Conservation (phyloP, 2,113 vertebrate genomes). For the Actenoides lindsayi region DNA sequence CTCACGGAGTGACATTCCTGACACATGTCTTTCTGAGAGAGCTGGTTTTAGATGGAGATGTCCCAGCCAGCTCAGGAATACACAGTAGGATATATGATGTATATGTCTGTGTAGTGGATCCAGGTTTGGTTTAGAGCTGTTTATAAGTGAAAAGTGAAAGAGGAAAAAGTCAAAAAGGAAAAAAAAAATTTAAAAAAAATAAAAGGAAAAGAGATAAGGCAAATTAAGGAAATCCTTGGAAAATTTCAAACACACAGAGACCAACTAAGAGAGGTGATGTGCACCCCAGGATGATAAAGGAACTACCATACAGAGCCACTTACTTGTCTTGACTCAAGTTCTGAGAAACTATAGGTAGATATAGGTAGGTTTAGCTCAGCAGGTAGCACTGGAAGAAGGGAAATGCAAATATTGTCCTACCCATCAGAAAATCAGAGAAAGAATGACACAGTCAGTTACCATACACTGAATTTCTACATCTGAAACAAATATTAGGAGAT, state of each 20-base stretch:
- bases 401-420: not conserved
- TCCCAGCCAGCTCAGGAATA: not conserved
- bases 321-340: not conserved
- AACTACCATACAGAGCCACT: not conserved
- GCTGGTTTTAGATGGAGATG: not conserved
- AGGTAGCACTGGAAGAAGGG: not conserved
- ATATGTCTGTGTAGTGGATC: not conserved
- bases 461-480: not conserved
- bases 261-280: not conserved
- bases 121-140: not conserved
- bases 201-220: too few relatives aligned
- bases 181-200: not conserved
- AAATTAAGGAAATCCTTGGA: not conserved
- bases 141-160: not conserved
- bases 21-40: not conserved
- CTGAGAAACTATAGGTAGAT: not conserved
- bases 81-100: accelerated
- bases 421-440: not conserved
- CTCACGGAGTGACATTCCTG: not conserved
- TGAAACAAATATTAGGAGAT: slow-evolving; percentile 16
- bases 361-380: not conserved
- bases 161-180: not conserved
- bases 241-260: not conserved
- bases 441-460: not conserved
- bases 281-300: not conserved